These are phyloP conservation scores for Ramphastos sulfuratus DNA, from an alignment of 2,113 vertebrate species.

Conservation along the genomic window DNA sequence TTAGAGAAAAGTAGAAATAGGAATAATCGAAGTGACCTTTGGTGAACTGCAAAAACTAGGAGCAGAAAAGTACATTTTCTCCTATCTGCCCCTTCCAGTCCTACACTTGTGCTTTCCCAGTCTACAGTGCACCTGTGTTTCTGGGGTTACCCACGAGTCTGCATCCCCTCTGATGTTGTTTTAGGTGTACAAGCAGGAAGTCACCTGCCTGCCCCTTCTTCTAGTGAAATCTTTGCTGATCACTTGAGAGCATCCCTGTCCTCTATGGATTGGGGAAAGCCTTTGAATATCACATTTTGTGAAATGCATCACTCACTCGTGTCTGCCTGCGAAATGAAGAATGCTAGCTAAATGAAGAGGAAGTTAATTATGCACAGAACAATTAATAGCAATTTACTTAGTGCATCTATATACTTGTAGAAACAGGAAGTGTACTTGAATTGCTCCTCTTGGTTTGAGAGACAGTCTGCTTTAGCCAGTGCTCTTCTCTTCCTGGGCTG, in stretches of 20 bases:
- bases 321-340: neutral
- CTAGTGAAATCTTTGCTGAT: neutral
- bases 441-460: neutral
- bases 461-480: neutral
- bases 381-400: conserved; percentile 48
- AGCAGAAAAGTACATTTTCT: neutral
- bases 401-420: neutral
- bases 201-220: neutral
- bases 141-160: neutral
- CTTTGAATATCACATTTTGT: neutral
- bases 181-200: neutral
- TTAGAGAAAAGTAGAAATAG: neutral
- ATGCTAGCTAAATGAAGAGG: neutral
- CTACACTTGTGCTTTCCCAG: neutral
- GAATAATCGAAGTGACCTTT: neutral
- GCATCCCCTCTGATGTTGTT: rapidly evolving
- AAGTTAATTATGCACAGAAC: conserved; percentile 36
- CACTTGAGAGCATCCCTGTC: neutral
- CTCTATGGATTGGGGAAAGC: neutral
- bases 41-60: neutral
- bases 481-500: neutral
- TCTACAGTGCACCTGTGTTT: neutral
- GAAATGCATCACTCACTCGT: neutral
- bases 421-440: neutral
- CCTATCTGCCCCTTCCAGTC: neutral